phyloP scores from a whole-genome alignment of 2,113 vertebrate genomes.

The Pongo pygmaeus region DNA sequence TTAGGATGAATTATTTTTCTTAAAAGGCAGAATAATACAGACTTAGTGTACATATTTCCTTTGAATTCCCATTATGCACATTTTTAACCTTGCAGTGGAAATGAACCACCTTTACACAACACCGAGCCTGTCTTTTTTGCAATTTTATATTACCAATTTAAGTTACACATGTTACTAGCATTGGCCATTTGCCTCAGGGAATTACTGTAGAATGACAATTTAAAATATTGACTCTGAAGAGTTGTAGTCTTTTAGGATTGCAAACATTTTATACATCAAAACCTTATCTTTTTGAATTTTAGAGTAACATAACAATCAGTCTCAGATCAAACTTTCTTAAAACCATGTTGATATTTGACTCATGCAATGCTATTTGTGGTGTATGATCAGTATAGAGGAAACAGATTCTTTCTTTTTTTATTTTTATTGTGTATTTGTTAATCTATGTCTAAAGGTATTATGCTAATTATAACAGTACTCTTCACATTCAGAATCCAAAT shows the following conservation, averaged over 20 bases:
- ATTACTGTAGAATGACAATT: slow-evolving; percentile 55
- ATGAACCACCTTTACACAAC: not conserved
- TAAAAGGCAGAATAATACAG: not conserved
- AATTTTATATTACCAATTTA: slow-evolving; percentile 56
- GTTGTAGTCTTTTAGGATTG: not conserved
- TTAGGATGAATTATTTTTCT: not conserved
- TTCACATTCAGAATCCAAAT: slow-evolving; percentile 84
- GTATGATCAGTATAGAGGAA: slow-evolving; percentile 68
- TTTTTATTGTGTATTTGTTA: slow-evolving; percentile 83
- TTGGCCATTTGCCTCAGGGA: slow-evolving; percentile 34
- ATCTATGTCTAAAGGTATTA: slow-evolving; percentile 86
- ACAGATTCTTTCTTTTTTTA: slow-evolving; percentile 68
- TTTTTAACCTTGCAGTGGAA: slow-evolving; percentile 38
- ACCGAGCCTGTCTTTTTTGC: not conserved
- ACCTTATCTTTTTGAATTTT: slow-evolving; percentile 21
- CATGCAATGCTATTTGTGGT: slow-evolving; percentile 60
- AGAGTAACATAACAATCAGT: not conserved
- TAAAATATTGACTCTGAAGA: slow-evolving; percentile 45
- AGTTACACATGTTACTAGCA: slow-evolving; percentile 58
- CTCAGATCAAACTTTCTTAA: slow-evolving; percentile 55
- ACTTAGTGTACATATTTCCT: not conserved
- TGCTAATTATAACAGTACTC: slow-evolving; percentile 86
- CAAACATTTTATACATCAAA: slow-evolving; percentile 36
- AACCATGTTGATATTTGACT: slow-evolving; percentile 17
- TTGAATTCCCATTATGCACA: slow-evolving; percentile 41